Conservation (phyloP, 2,113 vertebrate species). For the Spea multiplicata region DNA sequence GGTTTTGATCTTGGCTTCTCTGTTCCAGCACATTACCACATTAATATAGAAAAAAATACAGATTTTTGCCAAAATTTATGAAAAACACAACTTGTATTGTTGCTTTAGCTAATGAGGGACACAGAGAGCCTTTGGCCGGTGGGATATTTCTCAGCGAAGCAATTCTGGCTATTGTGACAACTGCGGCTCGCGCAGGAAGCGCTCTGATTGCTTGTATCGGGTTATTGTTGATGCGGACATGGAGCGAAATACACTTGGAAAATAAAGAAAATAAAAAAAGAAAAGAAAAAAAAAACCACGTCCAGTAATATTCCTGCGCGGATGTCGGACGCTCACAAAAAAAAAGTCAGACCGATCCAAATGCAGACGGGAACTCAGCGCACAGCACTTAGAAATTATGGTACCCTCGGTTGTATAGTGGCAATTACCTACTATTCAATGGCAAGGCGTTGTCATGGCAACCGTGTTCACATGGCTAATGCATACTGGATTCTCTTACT, state of each 20-base stretch:
- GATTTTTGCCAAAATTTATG: too few species aligned
- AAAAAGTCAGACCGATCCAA: background rate
- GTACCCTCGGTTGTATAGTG: constrained; percentile 27
- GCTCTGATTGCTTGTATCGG: background rate
- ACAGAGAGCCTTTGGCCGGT: background rate
- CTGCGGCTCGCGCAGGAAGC: background rate
- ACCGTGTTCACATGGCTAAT: constrained; percentile 23
- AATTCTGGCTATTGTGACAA: background rate
- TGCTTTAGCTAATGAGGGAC: background rate
- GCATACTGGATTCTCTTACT: constrained; percentile 9
- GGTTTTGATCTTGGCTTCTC: too few species aligned
- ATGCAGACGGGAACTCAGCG: constrained; percentile 4
- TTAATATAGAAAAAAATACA: too few species aligned
- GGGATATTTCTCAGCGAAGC: background rate
- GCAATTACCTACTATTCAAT: constrained; percentile 43
- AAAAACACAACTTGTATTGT: too few species aligned
- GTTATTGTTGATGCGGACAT: background rate
- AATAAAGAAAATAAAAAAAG: too few species aligned
- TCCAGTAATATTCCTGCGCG: background rate
- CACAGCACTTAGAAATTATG: constrained; percentile 12
- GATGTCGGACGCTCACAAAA: background rate
- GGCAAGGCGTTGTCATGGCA: constrained; percentile 13
- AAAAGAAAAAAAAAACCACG: background rate
- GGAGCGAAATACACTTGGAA: background rate
- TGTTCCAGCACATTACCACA: too few species aligned